Evolutionary conservation across 2,797 vertebrate genomes (phyloP), one percentile per base, ranked within the genome.

Genomic region (Poeciliopsis paucimaculata): DNA sequence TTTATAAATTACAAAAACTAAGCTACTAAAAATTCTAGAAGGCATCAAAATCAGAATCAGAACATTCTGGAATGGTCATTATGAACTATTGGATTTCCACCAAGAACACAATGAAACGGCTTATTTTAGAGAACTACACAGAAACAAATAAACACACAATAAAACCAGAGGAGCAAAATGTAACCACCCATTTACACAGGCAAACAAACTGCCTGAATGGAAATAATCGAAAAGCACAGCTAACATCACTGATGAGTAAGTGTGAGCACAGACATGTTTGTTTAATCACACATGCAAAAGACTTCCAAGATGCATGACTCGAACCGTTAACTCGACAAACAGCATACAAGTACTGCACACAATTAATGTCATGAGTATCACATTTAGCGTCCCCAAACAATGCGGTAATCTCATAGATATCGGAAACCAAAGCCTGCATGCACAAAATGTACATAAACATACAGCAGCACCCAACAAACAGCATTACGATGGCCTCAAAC

Each of bases 381-480:
- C 72, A 57, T 77, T 77, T 85, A 85, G 57, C 76, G 80, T 80
- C 77, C 80, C 78, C 75, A 70, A 77, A 77, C 45, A 82, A 82
- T 68, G 71, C 31, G n/a, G 45, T 81, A 55, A 73, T 76, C 45
- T 80, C 12, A 62, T 76, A 82, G 39, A 87, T 46, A 88, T 73
- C 60, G 13, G 73, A 82, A 75, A 86, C 76, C 82, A 79, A 83
- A 88, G 87, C 76, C 75, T 81, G 82, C 91, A 93, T 88, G 90
- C 88, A 90, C 71, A 77, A 82, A 89, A 90, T 79, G 85, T 80
- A 86, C 82, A 91, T 75, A 49, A 82, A 91, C 86, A 93, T 87
- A 91, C 80, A 93, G 78, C 85, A 90, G 86, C 72, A 77, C 86
- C 87, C 75, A 84, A 87, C 89, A 94, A 84, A 91, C 91, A 86